These are phyloP conservation scores for Meliscaeva auricollis DNA, from an alignment of 2,888 invertebrate genomes.

Conservation along the genomic window DNA sequence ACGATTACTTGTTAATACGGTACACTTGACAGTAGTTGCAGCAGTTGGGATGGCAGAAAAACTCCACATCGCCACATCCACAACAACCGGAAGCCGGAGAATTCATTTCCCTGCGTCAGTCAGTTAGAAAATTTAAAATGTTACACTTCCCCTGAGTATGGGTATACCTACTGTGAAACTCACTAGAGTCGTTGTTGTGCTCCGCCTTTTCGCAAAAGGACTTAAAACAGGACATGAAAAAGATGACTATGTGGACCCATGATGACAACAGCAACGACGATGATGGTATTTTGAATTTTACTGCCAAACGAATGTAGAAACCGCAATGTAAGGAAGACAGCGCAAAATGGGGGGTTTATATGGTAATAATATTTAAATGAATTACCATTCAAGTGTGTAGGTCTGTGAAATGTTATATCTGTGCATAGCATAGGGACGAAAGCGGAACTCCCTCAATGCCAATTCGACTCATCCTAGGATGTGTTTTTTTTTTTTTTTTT, in stretches of 20 bases:
- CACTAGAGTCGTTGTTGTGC: slow-evolving; percentile 28
- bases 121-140: slow-evolving; percentile 41
- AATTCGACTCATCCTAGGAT: slow-evolving; percentile 18
- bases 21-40: slow-evolving; percentile 49
- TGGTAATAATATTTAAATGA: slow-evolving; percentile 75
- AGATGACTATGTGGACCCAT: slow-evolving; percentile 36
- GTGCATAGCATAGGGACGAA: not conserved
- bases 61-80: not conserved
- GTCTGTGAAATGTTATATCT: not conserved
- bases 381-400: slow-evolving; percentile 65
- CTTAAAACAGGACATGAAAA: slow-evolving; percentile 33
- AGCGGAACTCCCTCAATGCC: slow-evolving; percentile 45
- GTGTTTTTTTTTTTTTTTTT: not conserved
- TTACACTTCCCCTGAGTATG: slow-evolving; percentile 50
- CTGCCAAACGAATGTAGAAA: slow-evolving; percentile 49
- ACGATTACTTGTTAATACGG: slow-evolving; percentile 48
- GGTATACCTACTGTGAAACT: not conserved
- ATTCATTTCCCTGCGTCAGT: slow-evolving; percentile 37
- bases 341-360: slow-evolving; percentile 50
- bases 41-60: not conserved
- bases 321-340: slow-evolving; percentile 54
- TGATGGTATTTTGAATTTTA: slow-evolving; percentile 62
- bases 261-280: slow-evolving; percentile 37
- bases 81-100: slow-evolving; percentile 40
- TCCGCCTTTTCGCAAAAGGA: slow-evolving; percentile 19